These are phyloP conservation scores for Brachionus asplanchnoidis DNA, from an alignment of 1,140 invertebrate genomes.

Conservation along the genomic window DNA sequence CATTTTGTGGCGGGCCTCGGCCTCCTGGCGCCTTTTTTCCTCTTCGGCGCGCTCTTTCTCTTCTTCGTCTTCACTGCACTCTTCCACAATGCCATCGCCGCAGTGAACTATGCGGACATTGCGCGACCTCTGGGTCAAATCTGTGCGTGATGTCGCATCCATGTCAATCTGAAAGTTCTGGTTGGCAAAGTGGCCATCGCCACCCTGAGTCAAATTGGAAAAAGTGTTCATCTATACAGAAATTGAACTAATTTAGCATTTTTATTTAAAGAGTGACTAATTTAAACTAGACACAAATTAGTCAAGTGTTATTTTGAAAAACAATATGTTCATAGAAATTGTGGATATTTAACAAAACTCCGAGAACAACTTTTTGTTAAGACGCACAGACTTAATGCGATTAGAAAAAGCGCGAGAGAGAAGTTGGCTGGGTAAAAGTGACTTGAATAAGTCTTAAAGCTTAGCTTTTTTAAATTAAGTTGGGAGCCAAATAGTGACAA, in stretches of 20 bases:
- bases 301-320: neutral
- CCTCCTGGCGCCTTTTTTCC: neutral
- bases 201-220: neutral
- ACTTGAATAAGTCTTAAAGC: neutral
- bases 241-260: neutral
- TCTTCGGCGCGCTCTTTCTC: neutral
- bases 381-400: neutral
- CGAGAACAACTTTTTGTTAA: neutral
- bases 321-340: neutral
- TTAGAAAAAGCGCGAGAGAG: neutral
- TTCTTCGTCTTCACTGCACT: conserved; percentile 18
- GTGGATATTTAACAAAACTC: neutral
- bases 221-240: neutral
- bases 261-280: neutral
- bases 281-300: neutral
- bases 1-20: neutral
- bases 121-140: neutral
- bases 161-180: neutral
- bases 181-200: neutral
- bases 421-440: neutral
- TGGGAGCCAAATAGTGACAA: neutral
- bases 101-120: conserved; percentile 11
- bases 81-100: conserved; percentile 18
- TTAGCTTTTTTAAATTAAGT: neutral
- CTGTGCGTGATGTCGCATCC: neutral